Base-by-base conservation (phyloP, 2,797 vertebrate species). In the Sebastes diaconus region DNA sequence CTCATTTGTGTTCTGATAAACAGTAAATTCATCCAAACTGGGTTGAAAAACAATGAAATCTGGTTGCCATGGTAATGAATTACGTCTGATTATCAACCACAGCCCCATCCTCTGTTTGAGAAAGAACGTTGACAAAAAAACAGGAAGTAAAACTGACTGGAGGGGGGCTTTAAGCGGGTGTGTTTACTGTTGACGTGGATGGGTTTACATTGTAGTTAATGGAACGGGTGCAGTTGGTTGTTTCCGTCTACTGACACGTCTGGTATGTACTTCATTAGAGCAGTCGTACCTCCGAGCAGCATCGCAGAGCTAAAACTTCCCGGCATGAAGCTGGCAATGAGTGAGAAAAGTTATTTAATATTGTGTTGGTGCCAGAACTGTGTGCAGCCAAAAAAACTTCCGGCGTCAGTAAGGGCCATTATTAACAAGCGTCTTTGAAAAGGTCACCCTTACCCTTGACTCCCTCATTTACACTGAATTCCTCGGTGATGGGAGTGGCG, bases 391-490 rank as follows among this genome's bases (percentile, higher is more conserved):
- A 54, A 81, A 59, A 58, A 77, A 50, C 58, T 59, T 66, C 13
- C 65, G 29, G 5, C 24, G 3, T 74, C 67, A 18, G 57, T 9
- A 20, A 6, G 39, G 63, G 57, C 34, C 73, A 27, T 79, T 82
- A 81, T 50, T 73, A 79, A 73, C 73, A 12, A 72, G 75, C 73
- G 68, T 65, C 11, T 71, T 22, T 84, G 74, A 82, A 88, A 90
- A 88, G 87, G 86, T 92, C 87, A 85, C 52, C 16, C 55, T 55
- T 42, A n/a, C 74, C 83, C 80, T 80, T 61, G 77, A 83, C 83
- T 87, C 77, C 59, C 80, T 88, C 83, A 75, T 87, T 87, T 87
- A 25, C 25, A 1, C 55, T 0, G 76, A 29, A 67, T 76, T 66
- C 61, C 64, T 68, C 27, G 30, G 64, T 20, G 81, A 73, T 66